phyloP scores from a whole-genome alignment of 2,797 vertebrate genomes.

The Mallotus villosus region DNA sequence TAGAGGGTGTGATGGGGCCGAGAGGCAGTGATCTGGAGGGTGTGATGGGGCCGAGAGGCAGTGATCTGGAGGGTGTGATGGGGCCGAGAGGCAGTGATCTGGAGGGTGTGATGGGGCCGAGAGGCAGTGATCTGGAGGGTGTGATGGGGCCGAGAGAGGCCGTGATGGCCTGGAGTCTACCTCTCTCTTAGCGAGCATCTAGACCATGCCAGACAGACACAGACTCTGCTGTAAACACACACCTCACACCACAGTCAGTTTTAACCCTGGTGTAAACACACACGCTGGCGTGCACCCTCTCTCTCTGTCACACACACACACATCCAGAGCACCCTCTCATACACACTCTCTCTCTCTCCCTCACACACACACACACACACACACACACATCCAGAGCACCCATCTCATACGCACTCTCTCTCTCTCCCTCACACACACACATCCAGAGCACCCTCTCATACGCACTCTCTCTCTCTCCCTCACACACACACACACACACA shows the following conservation, averaged over 20 bases:
- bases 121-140: neutral
- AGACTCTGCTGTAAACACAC: neutral
- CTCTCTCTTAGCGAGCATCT: neutral
- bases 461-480: neutral
- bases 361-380: neutral
- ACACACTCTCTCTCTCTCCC: neutral
- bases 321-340: too few relatives aligned
- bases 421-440: neutral
- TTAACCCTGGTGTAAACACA: neutral
- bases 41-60: neutral
- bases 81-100: neutral
- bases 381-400: too few relatives aligned
- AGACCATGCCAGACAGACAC: neutral
- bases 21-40: neutral
- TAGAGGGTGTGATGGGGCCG: too few relatives aligned
- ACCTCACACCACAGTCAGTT: neutral
- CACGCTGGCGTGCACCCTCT: neutral
- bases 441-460: too few relatives aligned
- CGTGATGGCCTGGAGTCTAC: neutral
- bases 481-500: neutral
- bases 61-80: too few relatives aligned
- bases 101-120: too few relatives aligned
- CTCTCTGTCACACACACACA: neutral
- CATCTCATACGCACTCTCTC: neutral
- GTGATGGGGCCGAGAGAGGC: too few relatives aligned